Evolutionary conservation across 1,140 invertebrate genomes (phyloP), one percentile per base, ranked within the genome.

Genomic region (Dinothrombium tinctorium): DNA sequence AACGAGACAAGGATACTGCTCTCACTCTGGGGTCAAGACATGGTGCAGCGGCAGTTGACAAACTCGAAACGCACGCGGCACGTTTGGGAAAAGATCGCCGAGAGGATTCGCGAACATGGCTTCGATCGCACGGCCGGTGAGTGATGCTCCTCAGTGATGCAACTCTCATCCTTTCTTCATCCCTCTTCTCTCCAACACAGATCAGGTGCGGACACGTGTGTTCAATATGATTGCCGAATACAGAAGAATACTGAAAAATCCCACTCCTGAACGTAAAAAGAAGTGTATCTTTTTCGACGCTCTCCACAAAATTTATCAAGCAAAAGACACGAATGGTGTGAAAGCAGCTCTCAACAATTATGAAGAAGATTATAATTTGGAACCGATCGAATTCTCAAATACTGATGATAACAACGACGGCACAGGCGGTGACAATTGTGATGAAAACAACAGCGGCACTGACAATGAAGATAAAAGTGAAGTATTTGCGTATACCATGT

Each of bases 191-290:
- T 11, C 2, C 2, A 25, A 15, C 14, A 5, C 33, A 46, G 46
- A 48, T 23, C 46, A 48, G 40, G 46, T 48, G 8, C 23, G 46
- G 23, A 48, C 44, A n/a, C 31, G 44, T n/a, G 44, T 48, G 2
- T 48, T 48, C 26, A 48, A 48, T 37, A 48, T 48, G 46, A 47
- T 48, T 37, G 46, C 46, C 7, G 46, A 48, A 32, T 48, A 48
- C 24, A 23, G 44, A 23, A 12, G 46, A 9, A 48, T 48, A 31
- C 21, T 45, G 12, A 48, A 42, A 25, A 45, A 45, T 43, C 43
- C 46, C 19, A 45, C 43, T 9, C 38, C 40, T 15, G 46, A 48
- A 24, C 31, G 46, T 3, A 40, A 37, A 25, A 45, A 45, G 26
- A 48, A 48, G 21, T 48, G 46, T 29, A 41, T 48, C 17, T 48